These are phyloP conservation scores for Coleophora deauratella DNA, from an alignment of 2,888 invertebrate species.

Conservation along the genomic window DNA sequence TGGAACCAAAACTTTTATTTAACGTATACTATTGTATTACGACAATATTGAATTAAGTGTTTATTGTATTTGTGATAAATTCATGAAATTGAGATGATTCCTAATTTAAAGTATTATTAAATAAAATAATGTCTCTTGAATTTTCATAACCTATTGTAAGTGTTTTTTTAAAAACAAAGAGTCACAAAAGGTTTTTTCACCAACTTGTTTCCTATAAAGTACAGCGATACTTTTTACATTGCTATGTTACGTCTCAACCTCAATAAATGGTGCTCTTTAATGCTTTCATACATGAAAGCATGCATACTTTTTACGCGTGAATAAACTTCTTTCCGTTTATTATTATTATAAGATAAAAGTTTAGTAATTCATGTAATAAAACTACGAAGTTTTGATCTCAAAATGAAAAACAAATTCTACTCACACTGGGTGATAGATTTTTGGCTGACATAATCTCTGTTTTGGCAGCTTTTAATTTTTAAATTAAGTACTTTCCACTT, in stretches of 20 bases:
- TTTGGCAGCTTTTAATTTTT: background rate
- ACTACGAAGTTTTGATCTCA: slow-evolving; percentile 5
- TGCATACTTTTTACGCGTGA: slow-evolving; percentile 9
- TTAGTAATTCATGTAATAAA: background rate
- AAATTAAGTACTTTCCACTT: slow-evolving; percentile 2
- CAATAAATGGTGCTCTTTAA: slow-evolving; percentile 20
- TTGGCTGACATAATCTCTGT: no score
- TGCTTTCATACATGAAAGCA: slow-evolving; percentile 1
- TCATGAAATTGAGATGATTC: slow-evolving; percentile 4
- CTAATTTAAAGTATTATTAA: slow-evolving; percentile 9
- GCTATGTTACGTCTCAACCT: no score
- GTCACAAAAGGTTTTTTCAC: no score
- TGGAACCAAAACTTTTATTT: no score
- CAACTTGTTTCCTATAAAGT: no score
- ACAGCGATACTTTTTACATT: no score
- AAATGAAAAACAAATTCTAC: background rate
- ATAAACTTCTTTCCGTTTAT: slow-evolving; percentile 5
- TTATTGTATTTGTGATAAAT: slow-evolving; percentile 5
- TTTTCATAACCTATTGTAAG: no score
- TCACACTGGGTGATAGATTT: no score
- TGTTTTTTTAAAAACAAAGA: no score
- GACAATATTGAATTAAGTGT: no score
- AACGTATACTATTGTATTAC: no score
- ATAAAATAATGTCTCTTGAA: no score
- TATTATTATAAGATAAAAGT: background rate